phyloP scores from a whole-genome alignment of 2,113 vertebrate genomes.

The Protobothrops flavoviridis region DNA sequence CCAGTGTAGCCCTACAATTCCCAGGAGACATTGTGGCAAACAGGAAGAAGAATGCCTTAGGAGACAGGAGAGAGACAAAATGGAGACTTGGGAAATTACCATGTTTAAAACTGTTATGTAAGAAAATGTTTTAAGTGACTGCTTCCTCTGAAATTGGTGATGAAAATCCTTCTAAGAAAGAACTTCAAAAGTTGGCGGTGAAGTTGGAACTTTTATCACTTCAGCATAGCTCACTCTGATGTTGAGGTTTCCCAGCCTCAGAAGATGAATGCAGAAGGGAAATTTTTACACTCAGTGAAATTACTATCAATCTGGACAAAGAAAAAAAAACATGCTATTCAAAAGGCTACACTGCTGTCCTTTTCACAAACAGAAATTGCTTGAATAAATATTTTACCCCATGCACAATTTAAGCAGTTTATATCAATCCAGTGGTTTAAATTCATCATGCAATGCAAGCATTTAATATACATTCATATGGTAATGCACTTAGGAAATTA shows the following conservation, averaged over 20 bases:
- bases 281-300: not conserved
- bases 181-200: not conserved
- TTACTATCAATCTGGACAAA: not conserved
- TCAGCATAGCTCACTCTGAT: not conserved
- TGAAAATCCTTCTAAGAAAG: not conserved
- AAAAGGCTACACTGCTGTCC: not conserved
- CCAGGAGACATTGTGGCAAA: not conserved
- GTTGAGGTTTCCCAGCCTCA: not conserved
- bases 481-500: not conserved
- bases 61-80: not conserved
- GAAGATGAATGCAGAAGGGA: not conserved
- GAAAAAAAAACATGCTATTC: not conserved
- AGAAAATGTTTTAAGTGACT: not conserved
- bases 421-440: not conserved
- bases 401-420: not conserved
- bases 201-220: not conserved
- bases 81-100: not conserved
- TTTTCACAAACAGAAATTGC: not conserved
- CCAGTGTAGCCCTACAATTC: not conserved
- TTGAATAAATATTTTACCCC: not conserved
- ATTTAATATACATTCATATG: not conserved
- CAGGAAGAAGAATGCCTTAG: not conserved
- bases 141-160: not conserved
- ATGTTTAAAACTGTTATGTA: not conserved
- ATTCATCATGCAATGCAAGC: not conserved